phyloP scores from a whole-genome alignment of 2,888 invertebrate species.

The Phragmatobia fuliginosa region DNA sequence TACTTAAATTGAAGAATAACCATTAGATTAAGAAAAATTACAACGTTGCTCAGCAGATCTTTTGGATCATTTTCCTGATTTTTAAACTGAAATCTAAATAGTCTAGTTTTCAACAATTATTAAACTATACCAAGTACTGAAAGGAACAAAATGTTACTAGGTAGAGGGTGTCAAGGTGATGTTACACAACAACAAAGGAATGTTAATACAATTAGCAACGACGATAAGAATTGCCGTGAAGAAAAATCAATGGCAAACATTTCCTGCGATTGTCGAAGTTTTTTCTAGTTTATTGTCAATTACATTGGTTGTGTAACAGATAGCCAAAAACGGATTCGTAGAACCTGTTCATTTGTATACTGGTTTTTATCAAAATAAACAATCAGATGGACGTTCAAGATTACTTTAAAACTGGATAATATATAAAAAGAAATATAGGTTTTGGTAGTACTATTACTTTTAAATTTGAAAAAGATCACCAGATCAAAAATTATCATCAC shows the following conservation, averaged over 20 bases:
- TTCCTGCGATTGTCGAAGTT: constrained; percentile 50
- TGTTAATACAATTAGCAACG: constrained; percentile 52
- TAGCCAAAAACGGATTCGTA: background rate
- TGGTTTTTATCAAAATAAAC: background rate
- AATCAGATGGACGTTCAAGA: background rate
- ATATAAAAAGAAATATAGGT: background rate
- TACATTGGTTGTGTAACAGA: constrained; percentile 21
- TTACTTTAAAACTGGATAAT: background rate
- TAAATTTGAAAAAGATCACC: background rate
- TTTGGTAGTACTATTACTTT: background rate
- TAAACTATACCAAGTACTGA: background rate
- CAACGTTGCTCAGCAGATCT: too few relatives aligned
- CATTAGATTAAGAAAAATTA: too few relatives aligned
- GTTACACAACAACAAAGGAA: constrained; percentile 48
- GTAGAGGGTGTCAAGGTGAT: constrained; percentile 38
- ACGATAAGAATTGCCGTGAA: constrained; percentile 50
- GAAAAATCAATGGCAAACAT: constrained; percentile 47
- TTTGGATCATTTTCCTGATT: background rate
- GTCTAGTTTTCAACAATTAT: background rate
- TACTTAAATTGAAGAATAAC: too few relatives aligned
- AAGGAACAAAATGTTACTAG: constrained; percentile 5
- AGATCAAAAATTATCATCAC: too few relatives aligned
- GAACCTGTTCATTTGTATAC: constrained; percentile 4
- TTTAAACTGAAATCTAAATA: background rate
- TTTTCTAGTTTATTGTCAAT: constrained; percentile 41